Base-by-base conservation (phyloP, 1,140 invertebrate species). In the Lepidurus arcticus region DNA sequence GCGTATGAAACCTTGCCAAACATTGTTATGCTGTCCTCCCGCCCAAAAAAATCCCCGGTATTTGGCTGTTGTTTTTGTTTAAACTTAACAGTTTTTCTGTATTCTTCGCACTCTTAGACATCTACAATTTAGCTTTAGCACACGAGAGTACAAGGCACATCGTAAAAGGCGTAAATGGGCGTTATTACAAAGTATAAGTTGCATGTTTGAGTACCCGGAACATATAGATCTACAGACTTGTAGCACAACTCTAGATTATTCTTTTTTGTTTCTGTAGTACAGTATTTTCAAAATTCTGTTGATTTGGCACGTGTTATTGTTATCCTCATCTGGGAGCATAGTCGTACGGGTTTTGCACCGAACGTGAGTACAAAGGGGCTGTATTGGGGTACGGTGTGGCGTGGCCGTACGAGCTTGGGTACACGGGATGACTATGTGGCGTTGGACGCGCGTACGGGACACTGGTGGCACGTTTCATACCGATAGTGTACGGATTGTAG, bases 401-500 rank as follows among this genome's bases (percentile, higher is more conserved):
- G 21, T 78, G 76, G 10, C 76, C n/a, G 26, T 73, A 73, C 24
- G 53, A 24, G 44, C 73, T 44, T 11, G 44, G 45, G 43, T 44
- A 44, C 34, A 34, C 74, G 9, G 75, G 26, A 13, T 44, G 34
- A 5, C 34, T 79, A 13, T 75, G 45, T 79, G 75, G 75, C 44
- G 74, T 74, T 47, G 78, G 26, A n/a, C 78, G n/a, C 1, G 74
- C 53, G 73, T 81, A 81, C 5, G 79, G 78, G 10, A 78, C 26
- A 42, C 78, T 79, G 8, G 79, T 44, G 9, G 79, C 75, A 76
- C 53, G 73, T 75, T 80, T 81, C 24, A 77, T 78, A 76, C 80
- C 76, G 42, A 82, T 81, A 13, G 82, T 81, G 79, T 83, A 83
- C 65, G 81, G 81, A 81, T 87, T 86, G 83, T 87, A 88, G 44